Conservation (phyloP, 2,113 vertebrate genomes). For the Jacana jacana region DNA sequence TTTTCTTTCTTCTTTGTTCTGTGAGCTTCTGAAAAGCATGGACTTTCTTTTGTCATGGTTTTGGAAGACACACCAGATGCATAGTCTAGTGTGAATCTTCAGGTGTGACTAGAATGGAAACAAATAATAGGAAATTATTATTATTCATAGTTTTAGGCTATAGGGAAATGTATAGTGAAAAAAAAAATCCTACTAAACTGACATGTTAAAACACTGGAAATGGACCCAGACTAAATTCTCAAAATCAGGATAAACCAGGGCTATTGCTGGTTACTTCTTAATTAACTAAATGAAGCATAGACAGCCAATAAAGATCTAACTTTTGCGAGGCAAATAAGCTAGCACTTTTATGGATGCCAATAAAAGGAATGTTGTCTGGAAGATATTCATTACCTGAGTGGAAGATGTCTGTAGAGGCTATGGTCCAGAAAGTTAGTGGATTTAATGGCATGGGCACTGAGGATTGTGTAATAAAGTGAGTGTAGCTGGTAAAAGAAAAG, state of each 20-base stretch:
- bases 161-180: not conserved
- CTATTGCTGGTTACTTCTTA: slow-evolving; percentile 30
- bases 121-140: not conserved
- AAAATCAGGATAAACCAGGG: not conserved
- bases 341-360: not conserved
- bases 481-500: not conserved
- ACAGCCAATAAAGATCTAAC: not conserved
- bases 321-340: slow-evolving; percentile 22
- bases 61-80: not conserved
- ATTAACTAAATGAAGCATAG: slow-evolving; percentile 10
- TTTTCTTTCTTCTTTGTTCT: not conserved
- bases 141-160: not conserved
- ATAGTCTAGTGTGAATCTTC: not conserved
- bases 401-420: slow-evolving; percentile 20
- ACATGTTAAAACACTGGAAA: not conserved
- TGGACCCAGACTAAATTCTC: not conserved
- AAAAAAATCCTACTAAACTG: not conserved
- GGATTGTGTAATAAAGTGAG: not conserved
- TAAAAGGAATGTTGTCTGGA: slow-evolving; percentile 24
- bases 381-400: not conserved
- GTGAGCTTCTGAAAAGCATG: not conserved
- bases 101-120: not conserved
- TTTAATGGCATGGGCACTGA: not conserved
- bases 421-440: slow-evolving; percentile 37
- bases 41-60: not conserved